These are phyloP conservation scores for Magallana angulata DNA, from an alignment of 1,140 invertebrate species.

Conservation along the genomic window DNA sequence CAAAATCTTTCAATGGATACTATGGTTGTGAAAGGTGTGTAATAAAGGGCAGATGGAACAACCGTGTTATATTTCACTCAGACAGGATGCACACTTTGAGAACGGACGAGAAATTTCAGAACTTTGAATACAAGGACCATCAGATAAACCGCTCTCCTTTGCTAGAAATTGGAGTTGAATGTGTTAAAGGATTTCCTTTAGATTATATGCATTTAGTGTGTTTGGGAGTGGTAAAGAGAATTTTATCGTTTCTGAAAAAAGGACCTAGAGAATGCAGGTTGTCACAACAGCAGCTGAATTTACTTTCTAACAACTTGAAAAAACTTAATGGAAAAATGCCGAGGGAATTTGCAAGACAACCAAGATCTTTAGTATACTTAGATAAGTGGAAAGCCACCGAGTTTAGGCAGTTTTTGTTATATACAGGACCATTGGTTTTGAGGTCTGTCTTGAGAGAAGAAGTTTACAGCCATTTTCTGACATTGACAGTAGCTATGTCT, in stretches of 20 bases:
- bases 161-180: conserved; percentile 74
- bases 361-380: too few relatives aligned
- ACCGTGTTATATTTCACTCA: conserved; percentile 57
- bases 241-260: conserved; percentile 42
- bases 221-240: conserved; percentile 43
- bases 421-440: too few relatives aligned
- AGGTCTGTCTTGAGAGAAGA: too few relatives aligned
- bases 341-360: too few relatives aligned
- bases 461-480: too few relatives aligned
- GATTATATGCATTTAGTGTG: conserved; percentile 55
- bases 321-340: too few relatives aligned
- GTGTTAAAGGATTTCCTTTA: conserved; percentile 42
- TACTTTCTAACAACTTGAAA: too few relatives aligned
- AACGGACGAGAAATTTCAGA: conserved; percentile 32
- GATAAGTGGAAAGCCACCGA: too few relatives aligned
- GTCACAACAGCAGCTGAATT: conserved; percentile 24
- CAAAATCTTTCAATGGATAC: conserved; percentile 70
- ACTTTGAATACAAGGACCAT: conserved; percentile 71
- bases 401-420: too few relatives aligned
- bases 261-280: conserved; percentile 48
- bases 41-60: conserved; percentile 51
- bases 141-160: conserved; percentile 73
- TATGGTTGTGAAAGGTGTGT: conserved; percentile 61
- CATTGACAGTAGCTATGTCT: too few relatives aligned
- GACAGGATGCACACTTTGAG: conserved; percentile 45